Base-by-base conservation (phyloP, 2,888 invertebrate species). In the Dynastes tityus region DNA sequence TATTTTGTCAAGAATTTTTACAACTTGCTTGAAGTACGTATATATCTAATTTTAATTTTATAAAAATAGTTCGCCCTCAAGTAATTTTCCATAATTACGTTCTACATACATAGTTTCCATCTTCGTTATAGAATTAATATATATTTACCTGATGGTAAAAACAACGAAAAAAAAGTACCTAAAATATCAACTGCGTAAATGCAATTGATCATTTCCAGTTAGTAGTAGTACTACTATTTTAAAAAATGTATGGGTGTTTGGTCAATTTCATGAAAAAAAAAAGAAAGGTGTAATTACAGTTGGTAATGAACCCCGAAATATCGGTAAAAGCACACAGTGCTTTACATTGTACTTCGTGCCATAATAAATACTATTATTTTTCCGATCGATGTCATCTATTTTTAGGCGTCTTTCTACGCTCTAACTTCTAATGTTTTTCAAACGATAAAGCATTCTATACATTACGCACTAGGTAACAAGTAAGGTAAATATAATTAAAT, bases 351-450 rank as follows among this genome's bases (percentile, higher is more conserved):
- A 45, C 45, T 45, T n/a, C 53, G 53, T 61, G 5, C 32, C n/a
- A 40, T 81, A 84, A 85, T 85, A 84, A 85, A 82, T 78, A 79
- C 81, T 83, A 85, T 73, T 73, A 73, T 86, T 83, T 83, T 81
- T 78, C 81, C 78, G 76, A 86, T 86, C 86, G 85, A 86, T 86
- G 77, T 82, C 75, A 22, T 55, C 76, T 76, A 76, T 76, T 76
- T 76, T 67, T 67, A 76, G 65, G 16, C 5, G 53, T 53, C 13
- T 53, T 13, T 16, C n/a, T 16, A 16, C 16, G 13, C n/a, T 9
- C 32, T 37, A 32, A 74, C 40, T 29, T 22, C 58, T 55, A 16
- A 37, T n/a, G 2, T 58, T 63, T 16, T 74, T 61, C 40, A 16
- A 40, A 27, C 45, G 61, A 74, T 58, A 4, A 74, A 16, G 6